Evolutionary conservation across 2,797 vertebrate species (phyloP).

Genomic region (Hydrophis major): DNA sequence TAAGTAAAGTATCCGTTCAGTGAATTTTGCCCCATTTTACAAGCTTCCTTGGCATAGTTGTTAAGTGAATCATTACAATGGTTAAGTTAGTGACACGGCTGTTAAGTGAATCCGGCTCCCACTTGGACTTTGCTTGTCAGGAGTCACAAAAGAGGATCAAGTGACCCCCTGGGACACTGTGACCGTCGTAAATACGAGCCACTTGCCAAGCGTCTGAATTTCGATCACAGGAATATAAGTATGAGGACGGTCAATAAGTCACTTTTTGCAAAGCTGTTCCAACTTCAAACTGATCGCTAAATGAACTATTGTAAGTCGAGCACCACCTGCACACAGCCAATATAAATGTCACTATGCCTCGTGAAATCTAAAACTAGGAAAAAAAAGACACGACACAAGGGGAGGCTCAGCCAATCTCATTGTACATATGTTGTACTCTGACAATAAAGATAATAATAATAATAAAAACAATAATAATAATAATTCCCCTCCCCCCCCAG

Average conservation of each 20-base stretch:
- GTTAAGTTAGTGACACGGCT: neutral
- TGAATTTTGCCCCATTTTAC: neutral
- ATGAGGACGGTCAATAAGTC: neutral
- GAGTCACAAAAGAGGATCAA: neutral
- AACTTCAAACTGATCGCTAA: neutral
- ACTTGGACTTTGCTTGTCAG: neutral
- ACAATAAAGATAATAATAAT: no score
- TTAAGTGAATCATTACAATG: neutral
- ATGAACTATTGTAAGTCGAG: neutral
- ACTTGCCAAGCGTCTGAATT: neutral
- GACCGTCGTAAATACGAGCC: neutral
- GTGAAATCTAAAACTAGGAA: neutral
- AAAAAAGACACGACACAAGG: rapidly evolving
- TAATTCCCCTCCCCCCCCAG: no score
- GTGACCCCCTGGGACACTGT: neutral
- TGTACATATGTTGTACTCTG: no score
- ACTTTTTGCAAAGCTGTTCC: neutral
- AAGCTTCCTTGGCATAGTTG: neutral
- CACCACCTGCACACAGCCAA: neutral
- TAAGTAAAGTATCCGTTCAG: neutral
- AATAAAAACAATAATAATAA: no score
- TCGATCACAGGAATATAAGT: neutral
- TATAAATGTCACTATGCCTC: neutral
- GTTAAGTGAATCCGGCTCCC: neutral
- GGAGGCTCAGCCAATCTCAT: no score